These are phyloP conservation scores for Nannobrachium achirus DNA, from an alignment of 2,113 vertebrate genomes.

Conservation along the genomic window DNA sequence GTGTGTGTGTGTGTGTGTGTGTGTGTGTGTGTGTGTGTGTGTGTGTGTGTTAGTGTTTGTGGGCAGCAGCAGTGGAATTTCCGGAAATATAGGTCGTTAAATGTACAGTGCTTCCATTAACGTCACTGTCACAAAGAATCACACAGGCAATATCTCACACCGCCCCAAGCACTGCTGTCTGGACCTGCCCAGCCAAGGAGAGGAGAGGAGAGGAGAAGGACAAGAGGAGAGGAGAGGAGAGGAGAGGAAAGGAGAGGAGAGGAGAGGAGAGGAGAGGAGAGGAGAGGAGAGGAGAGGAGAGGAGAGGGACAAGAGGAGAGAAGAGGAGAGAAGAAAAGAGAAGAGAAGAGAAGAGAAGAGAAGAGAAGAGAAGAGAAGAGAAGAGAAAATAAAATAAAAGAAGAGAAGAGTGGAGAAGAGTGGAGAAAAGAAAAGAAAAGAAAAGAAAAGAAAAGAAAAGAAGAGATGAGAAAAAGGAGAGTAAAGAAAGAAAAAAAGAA, in stretches of 20 bases:
- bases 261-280: neutral
- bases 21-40: slow-evolving; percentile 28
- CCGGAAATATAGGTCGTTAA: slow-evolving; percentile 59
- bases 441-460: neutral
- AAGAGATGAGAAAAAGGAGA: neutral
- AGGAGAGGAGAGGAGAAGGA: neutral
- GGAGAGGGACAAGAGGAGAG: neutral
- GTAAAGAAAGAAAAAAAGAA: neutral
- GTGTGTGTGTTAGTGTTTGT: neutral
- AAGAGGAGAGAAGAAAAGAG: neutral
- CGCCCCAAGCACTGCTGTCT: slow-evolving; percentile 1
- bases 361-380: neutral
- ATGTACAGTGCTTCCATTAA: slow-evolving; percentile 73
- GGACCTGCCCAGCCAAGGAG: neutral
- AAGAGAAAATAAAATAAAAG: neutral
- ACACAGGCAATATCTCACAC: slow-evolving; percentile 67
- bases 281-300: slow-evolving; percentile 6
- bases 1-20: slow-evolving; percentile 1
- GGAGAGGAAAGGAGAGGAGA: neutral
- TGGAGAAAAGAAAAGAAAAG: neutral
- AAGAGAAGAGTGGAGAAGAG: neutral
- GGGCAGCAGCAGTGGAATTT: slow-evolving; percentile 34
- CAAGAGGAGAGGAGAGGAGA: neutral
- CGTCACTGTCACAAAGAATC: slow-evolving; percentile 70
- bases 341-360: neutral